Percentiles rank a stretch among this genome's conserved stretches.
Conservation (phyloP, 2,113 vertebrate species). For the Butorides virescens region DNA sequence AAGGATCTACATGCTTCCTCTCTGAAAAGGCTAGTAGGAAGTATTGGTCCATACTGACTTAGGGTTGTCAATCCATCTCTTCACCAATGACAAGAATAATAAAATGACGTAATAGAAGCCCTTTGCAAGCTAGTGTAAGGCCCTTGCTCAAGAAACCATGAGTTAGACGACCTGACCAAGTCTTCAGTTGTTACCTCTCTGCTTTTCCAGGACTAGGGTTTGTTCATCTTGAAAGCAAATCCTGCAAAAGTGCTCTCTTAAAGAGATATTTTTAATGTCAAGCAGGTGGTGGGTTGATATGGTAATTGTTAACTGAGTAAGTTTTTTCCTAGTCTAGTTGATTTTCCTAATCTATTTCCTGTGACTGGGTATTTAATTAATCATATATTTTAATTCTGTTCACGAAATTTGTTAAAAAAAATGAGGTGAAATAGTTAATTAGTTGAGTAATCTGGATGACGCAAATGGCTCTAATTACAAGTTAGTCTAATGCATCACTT, state of each 20-base stretch:
- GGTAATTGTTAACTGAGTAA: not conserved
- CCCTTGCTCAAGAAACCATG: not conserved
- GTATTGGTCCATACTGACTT: not conserved
- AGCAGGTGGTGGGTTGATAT: not conserved
- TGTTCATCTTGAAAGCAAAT: not conserved
- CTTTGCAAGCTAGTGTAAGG: not conserved
- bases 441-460: not conserved
- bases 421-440: not conserved
- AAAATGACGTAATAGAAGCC: not conserved
- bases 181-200: not conserved
- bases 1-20: not conserved
- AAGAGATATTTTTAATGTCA: not conserved
- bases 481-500: not conserved
- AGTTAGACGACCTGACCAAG: not conserved
- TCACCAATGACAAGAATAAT: not conserved
- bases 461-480: constrained; percentile 1
- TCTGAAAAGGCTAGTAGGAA: not conserved
- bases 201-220: not conserved
- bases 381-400: not conserved
- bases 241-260: not conserved
- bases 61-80: not conserved
- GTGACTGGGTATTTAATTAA: not conserved
- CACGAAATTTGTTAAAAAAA: not conserved
- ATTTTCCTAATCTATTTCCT: not conserved
- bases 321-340: not conserved